Base-by-base conservation (phyloP, 2,113 vertebrate genomes). In the Gobiocypris rarus region DNA sequence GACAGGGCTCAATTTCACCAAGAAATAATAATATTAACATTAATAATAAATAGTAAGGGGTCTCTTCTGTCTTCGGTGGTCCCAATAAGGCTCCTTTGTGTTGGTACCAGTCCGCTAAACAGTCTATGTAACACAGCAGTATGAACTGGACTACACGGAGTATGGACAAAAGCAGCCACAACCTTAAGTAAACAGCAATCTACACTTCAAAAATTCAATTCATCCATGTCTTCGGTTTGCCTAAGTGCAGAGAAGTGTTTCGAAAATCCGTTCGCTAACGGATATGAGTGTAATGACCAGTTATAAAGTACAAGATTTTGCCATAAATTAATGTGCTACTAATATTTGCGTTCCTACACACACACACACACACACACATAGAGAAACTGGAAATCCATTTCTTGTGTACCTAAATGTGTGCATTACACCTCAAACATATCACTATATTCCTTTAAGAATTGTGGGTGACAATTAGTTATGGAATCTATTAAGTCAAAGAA, bases 81-180 rank as follows among this genome's bases (percentile, higher is more conserved):
- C 38, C 67, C 65, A 59, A 48, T 70, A 71, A 78, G 22, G 56
- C 59, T 67, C 13, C 11, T 38, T 69, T n/a, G 22, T 45, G 71
- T n/a, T 65, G 56, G 43, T 81, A 45, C 58, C 61, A 70, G 52
- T 69, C 41, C 6, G 28, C n/a, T 61, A n/a, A 78, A 78, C 75
- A 78, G 56, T 79, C 56, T 26, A 15, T 45, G 38, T 5, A 78
- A 58, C 31, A 34, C 52, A 77, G 11, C 24, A 28, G 19, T 75
- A 50, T 50, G 45, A 52, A 41, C 34, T 24, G 10, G 41, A 52
- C 15, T 58, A 54, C 22, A 70, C 2, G n/a, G 28, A 56, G 45
- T 81, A 52, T 26, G 13, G 45, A 67, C 17, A 31, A 81, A 81
- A 81, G 63, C 61, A 67, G 78, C 59, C 41, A 38, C 31, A 52